These are phyloP conservation scores for Lutraria rhynchaena DNA, from an alignment of 1,140 invertebrate species.

Conservation along the genomic window DNA sequence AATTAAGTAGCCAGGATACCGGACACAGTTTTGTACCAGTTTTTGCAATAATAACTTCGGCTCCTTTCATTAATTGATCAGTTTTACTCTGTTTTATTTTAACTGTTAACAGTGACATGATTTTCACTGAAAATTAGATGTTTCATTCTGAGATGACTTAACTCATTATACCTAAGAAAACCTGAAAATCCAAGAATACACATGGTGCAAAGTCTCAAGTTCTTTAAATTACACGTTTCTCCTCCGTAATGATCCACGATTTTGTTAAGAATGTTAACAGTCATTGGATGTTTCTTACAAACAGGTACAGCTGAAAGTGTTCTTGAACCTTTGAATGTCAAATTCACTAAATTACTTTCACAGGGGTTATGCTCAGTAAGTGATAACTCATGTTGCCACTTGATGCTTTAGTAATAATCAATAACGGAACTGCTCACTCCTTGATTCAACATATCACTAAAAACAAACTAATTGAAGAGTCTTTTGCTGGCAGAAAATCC, in stretches of 20 bases:
- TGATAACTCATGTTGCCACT: background rate
- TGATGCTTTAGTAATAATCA: background rate
- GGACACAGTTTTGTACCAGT: background rate
- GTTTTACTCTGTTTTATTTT: slow-evolving; percentile 3
- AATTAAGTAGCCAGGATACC: background rate
- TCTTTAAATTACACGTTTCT: background rate
- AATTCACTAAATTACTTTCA: background rate
- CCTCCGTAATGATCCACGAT: background rate
- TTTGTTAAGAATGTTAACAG: background rate
- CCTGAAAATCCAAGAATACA: slow-evolving; percentile 19
- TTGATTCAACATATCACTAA: background rate
- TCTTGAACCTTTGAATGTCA: no score
- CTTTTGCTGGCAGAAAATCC: background rate
- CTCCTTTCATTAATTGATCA: background rate
- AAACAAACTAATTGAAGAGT: background rate
- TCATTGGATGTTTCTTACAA: background rate
- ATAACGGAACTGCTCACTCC: background rate
- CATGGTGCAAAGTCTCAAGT: background rate
- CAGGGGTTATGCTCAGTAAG: background rate
- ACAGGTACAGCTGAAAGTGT: background rate
- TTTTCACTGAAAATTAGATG: background rate
- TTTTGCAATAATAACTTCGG: background rate
- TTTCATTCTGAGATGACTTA: background rate
- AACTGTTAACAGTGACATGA: background rate
- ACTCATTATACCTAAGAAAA: background rate